Evolutionary conservation across 2,888 invertebrate species (phyloP).

Genomic region (Matsumyia berberina): DNA sequence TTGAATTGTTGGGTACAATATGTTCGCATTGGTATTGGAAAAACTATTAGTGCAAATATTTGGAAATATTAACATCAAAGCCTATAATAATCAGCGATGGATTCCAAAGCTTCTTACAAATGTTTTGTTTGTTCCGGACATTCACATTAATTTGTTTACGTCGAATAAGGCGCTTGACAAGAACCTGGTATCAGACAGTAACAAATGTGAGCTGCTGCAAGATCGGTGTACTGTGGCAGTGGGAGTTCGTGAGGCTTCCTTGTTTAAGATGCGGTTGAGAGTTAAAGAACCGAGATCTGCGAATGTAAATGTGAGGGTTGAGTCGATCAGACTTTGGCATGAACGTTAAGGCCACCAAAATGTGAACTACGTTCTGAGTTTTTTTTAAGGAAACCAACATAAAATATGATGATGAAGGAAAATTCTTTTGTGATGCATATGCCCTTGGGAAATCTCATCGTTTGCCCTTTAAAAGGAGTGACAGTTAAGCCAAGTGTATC

Average conservation of each 20-base stretch:
- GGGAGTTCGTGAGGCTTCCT: slow-evolving; percentile 39
- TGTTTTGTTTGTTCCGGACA: too few relatives aligned
- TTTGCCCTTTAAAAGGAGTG: slow-evolving; percentile 61
- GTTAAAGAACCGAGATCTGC: slow-evolving; percentile 27
- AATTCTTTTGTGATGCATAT: slow-evolving; percentile 77
- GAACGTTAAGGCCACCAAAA: slow-evolving; percentile 77
- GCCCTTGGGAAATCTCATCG: slow-evolving; percentile 76
- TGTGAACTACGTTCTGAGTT: slow-evolving; percentile 66
- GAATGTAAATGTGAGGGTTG: slow-evolving; percentile 31
- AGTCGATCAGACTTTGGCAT: slow-evolving; percentile 77
- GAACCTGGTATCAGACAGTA: slow-evolving; percentile 26
- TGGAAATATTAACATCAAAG: too few relatives aligned
- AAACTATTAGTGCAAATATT: too few relatives aligned
- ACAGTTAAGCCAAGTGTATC: slow-evolving; percentile 45
- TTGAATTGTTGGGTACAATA: too few relatives aligned
- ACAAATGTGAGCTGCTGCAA: slow-evolving; percentile 56
- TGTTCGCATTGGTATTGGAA: too few relatives aligned
- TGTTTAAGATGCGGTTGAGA: slow-evolving; percentile 64
- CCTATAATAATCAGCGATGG: too few relatives aligned
- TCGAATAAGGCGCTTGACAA: too few relatives aligned
- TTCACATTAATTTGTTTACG: too few relatives aligned
- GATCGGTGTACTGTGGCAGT: slow-evolving; percentile 19
- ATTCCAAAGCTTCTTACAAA: too few relatives aligned
- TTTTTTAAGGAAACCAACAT: slow-evolving; percentile 69
- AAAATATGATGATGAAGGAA: slow-evolving; percentile 45